phyloP scores from a whole-genome alignment of 2,888 invertebrate genomes.

The Aleiodes testaceus region DNA sequence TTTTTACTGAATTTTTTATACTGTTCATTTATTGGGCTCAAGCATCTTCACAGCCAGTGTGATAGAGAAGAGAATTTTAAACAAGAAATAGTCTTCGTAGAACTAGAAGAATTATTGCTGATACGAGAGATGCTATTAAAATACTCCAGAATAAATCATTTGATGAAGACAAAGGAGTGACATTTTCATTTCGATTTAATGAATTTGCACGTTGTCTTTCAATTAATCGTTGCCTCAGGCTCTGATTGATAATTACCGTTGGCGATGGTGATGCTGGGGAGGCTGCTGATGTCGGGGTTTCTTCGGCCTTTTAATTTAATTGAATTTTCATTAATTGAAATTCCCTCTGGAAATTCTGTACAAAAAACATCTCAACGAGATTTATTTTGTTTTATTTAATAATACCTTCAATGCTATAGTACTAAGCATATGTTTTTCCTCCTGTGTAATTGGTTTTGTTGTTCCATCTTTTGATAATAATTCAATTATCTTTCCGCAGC shows the following conservation, averaged over 20 bases:
- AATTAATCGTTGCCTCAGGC: conserved; percentile 62
- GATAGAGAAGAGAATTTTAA: conserved; percentile 56
- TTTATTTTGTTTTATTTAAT: too few species aligned
- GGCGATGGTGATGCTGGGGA: conserved; percentile 46
- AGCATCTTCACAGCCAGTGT: conserved; percentile 6
- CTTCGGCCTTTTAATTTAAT: conserved; percentile 61
- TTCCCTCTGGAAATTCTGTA: neutral
- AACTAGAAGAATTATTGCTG: conserved; percentile 73
- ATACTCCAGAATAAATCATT: conserved; percentile 75
- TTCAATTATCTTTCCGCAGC: conserved; percentile 77
- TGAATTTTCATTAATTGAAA: conserved; percentile 25
- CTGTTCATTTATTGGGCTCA: neutral
- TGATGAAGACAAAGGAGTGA: conserved; percentile 64
- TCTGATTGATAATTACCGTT: conserved; percentile 54
- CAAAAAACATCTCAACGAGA: neutral
- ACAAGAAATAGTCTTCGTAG: conserved; percentile 74
- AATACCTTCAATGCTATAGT: conserved; percentile 74
- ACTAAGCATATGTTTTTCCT: conserved; percentile 75
- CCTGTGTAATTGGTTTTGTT: conserved; percentile 73
- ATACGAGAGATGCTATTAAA: conserved; percentile 73
- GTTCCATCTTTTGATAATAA: conserved; percentile 73
- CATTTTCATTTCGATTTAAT: conserved; percentile 65
- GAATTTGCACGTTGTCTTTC: conserved; percentile 51
- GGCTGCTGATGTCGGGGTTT: conserved; percentile 56
- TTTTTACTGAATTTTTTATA: too few species aligned